Percentiles rank a stretch among this genome's conserved stretches.
Evolutionary conservation across 2,113 vertebrate genomes (phyloP).

Genomic region (Muscicapa adusta): DNA sequence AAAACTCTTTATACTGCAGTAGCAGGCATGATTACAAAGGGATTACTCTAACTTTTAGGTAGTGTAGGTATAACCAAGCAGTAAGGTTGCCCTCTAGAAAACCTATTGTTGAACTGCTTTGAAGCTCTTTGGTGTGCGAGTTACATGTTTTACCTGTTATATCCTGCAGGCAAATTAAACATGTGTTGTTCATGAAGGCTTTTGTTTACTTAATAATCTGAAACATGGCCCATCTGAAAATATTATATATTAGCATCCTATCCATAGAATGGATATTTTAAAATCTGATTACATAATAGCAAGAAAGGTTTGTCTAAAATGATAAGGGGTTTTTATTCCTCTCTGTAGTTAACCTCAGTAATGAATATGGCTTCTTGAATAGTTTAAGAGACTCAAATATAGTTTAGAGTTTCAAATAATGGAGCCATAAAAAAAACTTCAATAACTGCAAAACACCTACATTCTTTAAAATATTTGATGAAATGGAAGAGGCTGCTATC

Average conservation of each 20-base stretch:
- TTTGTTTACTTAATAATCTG: constrained; percentile 47
- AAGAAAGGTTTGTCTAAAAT: constrained; percentile 17
- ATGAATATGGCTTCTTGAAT: constrained; percentile 43
- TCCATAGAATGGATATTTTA: background rate
- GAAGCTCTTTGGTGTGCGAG: constrained; percentile 62
- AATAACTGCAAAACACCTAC: background rate
- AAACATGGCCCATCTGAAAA: constrained; percentile 62
- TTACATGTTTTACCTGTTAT: constrained; percentile 29
- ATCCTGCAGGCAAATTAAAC: background rate
- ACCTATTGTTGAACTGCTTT: constrained; percentile 80
- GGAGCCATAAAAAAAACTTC: background rate
- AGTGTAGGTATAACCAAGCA: constrained; percentile 45
- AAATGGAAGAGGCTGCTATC: background rate
- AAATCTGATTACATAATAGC: background rate
- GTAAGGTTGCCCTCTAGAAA: constrained; percentile 66
- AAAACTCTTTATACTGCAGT: constrained; percentile 61
- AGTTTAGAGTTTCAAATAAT: background rate
- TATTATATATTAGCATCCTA: constrained; percentile 22
- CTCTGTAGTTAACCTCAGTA: background rate
- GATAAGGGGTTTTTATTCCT: background rate
- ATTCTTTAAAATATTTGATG: background rate
- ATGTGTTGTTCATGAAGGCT: background rate
- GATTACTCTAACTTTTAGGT: constrained; percentile 60
- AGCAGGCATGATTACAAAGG: constrained; percentile 73
- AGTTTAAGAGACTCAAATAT: background rate